Conservation (phyloP, 2,113 vertebrate species). For the Coturnix japonica region DNA sequence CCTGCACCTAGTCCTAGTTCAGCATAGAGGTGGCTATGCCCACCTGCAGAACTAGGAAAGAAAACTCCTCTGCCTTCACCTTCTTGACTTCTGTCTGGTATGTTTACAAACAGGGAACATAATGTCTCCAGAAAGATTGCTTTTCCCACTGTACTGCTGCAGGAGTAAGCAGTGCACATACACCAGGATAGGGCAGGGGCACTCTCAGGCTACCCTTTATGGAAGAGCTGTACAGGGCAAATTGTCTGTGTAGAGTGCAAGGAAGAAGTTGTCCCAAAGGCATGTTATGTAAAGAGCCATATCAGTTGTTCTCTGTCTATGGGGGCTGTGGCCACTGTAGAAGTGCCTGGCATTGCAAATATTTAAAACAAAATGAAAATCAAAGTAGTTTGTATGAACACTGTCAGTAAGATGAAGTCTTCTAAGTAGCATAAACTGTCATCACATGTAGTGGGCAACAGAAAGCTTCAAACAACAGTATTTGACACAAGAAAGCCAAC, state of each 20-base stretch:
- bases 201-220: background rate
- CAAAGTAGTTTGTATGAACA: background rate
- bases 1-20: background rate
- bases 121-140: background rate
- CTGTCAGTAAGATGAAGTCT: background rate
- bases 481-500: background rate
- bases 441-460: background rate
- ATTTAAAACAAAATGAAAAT: background rate
- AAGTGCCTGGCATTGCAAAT: background rate
- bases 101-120: background rate
- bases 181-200: background rate
- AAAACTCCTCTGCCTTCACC: background rate
- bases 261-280: background rate
- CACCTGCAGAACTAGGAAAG: background rate
- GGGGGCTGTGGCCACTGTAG: background rate
- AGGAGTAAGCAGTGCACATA: background rate
- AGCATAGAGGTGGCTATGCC: background rate
- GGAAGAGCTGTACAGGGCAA: background rate
- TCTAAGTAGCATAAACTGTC: background rate
- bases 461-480: accelerated
- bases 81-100: background rate
- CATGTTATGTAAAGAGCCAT: accelerated
- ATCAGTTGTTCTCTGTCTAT: background rate
- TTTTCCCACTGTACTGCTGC: background rate
- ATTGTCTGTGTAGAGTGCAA: background rate